These are phyloP conservation scores for Apamea epomidion DNA, from an alignment of 2,888 invertebrate genomes.

Conservation along the genomic window DNA sequence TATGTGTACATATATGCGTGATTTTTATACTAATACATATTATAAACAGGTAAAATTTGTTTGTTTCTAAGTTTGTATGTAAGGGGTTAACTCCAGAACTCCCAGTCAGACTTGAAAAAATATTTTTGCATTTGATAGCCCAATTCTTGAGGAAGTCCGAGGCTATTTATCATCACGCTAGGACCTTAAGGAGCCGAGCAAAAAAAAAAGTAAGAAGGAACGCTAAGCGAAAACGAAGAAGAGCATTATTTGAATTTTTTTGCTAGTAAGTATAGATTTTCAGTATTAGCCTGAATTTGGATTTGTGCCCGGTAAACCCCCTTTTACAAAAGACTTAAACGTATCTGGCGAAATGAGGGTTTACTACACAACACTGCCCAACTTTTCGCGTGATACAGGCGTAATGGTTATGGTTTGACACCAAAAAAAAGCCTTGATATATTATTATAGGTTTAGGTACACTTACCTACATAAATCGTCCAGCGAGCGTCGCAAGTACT, in stretches of 20 bases:
- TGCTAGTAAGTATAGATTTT: background rate
- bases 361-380: background rate
- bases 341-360: background rate
- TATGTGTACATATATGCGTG: slow-evolving; percentile 1
- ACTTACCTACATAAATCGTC: slow-evolving; percentile 10
- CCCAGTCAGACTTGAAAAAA: no score
- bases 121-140: no score
- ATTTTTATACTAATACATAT: slow-evolving; percentile 6
- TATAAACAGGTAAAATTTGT: no score
- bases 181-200: no score
- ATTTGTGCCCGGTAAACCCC: background rate
- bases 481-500: background rate
- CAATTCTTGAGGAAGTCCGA: no score
- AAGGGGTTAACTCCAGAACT: no score
- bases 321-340: background rate
- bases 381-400: background rate
- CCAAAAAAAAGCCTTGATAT: background rate
- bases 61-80: no score
- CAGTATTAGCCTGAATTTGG: background rate
- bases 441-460: background rate
- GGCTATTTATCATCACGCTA: no score
- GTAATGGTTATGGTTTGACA: background rate
- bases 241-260: background rate
- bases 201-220: no score
- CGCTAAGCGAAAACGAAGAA: background rate